Conservation (phyloP, 2,113 vertebrate genomes). For the Myanophis thanlyinensis region DNA sequence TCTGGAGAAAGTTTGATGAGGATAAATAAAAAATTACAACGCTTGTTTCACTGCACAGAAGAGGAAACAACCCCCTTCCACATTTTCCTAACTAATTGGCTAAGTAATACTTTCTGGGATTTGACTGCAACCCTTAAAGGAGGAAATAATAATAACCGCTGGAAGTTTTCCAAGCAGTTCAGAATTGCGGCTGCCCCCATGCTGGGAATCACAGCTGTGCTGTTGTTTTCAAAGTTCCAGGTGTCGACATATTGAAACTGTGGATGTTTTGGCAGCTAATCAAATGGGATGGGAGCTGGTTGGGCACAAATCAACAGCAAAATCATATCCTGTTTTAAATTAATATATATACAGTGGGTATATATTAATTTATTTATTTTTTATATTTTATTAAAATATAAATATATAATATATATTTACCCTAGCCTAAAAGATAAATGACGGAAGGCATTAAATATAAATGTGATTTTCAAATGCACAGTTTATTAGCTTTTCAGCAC, state of each 20-base stretch:
- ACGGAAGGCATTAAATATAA: conserved; percentile 1
- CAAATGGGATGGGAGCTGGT: not conserved
- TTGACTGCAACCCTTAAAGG: conserved; percentile 12
- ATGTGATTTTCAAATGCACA: conserved; percentile 11
- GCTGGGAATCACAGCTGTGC: conserved; percentile 50
- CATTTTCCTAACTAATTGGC: conserved; percentile 55
- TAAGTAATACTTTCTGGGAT: conserved; percentile 33
- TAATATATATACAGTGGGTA: no score
- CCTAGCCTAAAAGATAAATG: conserved; percentile 19
- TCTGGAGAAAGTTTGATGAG: conserved; percentile 40
- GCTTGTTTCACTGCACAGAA: conserved; percentile 33
- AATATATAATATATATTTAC: no score
- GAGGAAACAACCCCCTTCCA: conserved; percentile 10
- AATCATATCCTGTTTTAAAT: conserved; percentile 41
- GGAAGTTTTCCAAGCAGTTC: conserved; percentile 49
- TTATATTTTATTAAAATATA: no score
- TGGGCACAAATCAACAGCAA: conserved; percentile 35
- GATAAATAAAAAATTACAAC: conserved; percentile 62
- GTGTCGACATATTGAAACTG: conserved; percentile 60
- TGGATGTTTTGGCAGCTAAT: conserved; percentile 34
- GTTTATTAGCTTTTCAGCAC: conserved; percentile 31
- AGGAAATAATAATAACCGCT: not conserved
- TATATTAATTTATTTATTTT: no score
- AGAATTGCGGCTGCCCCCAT: conserved; percentile 34
- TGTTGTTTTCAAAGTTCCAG: conserved; percentile 45